Percentiles rank a stretch among this genome's conserved stretches.
Conservation (phyloP, 2,888 invertebrate species). For the Lochmaea capreae region DNA sequence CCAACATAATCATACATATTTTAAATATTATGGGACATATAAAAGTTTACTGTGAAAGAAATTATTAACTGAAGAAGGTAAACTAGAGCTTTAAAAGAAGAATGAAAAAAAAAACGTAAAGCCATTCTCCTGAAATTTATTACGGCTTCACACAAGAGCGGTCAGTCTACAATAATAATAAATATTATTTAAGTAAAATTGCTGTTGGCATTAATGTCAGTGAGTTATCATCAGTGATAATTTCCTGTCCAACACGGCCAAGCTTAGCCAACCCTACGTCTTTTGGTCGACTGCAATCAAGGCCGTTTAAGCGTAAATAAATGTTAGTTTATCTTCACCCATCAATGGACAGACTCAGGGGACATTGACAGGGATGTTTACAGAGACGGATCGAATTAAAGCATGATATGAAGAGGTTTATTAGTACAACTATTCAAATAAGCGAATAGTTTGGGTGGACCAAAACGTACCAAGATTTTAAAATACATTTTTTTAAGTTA, state of each 20-base stretch:
- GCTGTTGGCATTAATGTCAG: conserved; percentile 16
- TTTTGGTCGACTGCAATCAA: conserved; percentile 39
- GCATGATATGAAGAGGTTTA: conserved; percentile 1
- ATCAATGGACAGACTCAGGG: conserved; percentile 16
- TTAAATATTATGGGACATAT: too few species aligned
- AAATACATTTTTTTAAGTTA: too few species aligned
- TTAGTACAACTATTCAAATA: neutral
- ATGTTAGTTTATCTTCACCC: conserved; percentile 12
- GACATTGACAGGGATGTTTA: conserved; percentile 21
- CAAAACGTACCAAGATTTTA: too few species aligned
- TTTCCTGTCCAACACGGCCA: conserved; percentile 37
- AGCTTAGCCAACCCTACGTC: conserved; percentile 28
- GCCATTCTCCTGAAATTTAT: too few species aligned
- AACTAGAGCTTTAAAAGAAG: too few species aligned
- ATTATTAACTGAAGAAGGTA: too few species aligned
- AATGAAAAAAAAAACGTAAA: too few species aligned
- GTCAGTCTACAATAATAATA: neutral
- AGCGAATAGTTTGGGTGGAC: too few species aligned
- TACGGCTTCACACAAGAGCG: neutral
- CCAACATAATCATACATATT: too few species aligned
- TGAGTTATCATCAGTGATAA: conserved; percentile 34
- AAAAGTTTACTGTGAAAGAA: too few species aligned
- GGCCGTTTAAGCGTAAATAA: conserved; percentile 30
- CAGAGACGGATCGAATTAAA: conserved; percentile 2
- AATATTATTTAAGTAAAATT: conserved; percentile 28